A percentile compares a stretch with the other conserved stretches of the same genome.
These are phyloP conservation scores for Corynorhinus townsendii DNA, from an alignment of 2,113 vertebrate species.

Conservation along the genomic window DNA sequence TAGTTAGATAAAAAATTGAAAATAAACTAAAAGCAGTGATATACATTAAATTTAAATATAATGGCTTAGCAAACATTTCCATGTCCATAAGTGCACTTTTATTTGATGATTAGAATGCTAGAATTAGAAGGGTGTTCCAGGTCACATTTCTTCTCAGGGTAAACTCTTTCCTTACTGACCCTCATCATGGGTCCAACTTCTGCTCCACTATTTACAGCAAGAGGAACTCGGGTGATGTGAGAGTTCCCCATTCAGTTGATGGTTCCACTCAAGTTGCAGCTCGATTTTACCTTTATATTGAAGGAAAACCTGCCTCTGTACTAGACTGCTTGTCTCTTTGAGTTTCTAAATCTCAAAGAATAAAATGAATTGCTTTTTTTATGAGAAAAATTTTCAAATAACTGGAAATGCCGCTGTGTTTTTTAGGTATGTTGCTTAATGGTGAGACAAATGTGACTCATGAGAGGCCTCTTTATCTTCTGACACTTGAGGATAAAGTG, in stretches of 20 bases:
- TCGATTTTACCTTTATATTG: background rate
- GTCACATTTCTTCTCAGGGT: background rate
- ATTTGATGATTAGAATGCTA: background rate
- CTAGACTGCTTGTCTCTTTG: background rate
- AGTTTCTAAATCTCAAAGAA: background rate
- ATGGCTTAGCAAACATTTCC: background rate
- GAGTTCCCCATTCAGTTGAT: too few species aligned
- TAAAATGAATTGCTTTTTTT: background rate
- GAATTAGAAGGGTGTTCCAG: background rate
- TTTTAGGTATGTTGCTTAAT: background rate
- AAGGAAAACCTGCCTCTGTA: background rate
- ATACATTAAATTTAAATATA: background rate
- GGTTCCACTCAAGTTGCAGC: background rate
- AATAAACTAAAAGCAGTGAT: background rate
- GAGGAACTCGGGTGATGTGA: too few species aligned
- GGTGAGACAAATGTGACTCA: background rate
- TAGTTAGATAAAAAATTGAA: background rate
- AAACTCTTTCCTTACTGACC: background rate
- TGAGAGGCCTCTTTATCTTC: background rate
- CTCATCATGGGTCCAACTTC: background rate
- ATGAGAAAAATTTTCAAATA: background rate
- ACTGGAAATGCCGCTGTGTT: background rate
- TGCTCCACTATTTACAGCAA: background rate
- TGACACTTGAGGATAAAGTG: background rate
- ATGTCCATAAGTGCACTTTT: background rate